phyloP scores from a whole-genome alignment of 2,113 vertebrate genomes.

The Brachyhypopomus occidentalis region DNA sequence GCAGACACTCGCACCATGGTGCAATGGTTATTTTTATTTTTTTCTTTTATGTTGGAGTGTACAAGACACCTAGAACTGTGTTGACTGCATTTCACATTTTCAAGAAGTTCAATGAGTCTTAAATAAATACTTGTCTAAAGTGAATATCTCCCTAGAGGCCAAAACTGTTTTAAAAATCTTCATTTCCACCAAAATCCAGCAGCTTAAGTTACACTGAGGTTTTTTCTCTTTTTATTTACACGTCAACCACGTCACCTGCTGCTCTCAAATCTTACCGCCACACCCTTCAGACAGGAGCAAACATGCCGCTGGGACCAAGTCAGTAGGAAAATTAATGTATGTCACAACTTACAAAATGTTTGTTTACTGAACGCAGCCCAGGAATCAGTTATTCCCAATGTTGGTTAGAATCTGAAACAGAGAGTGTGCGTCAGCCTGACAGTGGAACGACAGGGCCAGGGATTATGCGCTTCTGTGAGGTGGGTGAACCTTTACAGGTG shows the following conservation, averaged over 20 bases:
- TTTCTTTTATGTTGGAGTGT: not conserved
- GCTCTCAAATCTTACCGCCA: not conserved
- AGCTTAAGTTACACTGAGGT: not conserved
- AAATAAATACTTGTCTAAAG: not conserved
- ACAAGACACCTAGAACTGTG: not conserved
- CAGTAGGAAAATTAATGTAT: conserved; percentile 1
- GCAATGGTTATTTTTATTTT: not conserved
- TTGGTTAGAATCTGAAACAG: not conserved
- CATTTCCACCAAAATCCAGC: not conserved
- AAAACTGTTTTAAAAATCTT: conserved; percentile 9
- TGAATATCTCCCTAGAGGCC: not conserved
- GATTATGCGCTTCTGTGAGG: not conserved
- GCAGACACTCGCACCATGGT: not conserved
- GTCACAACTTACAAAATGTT: not conserved
- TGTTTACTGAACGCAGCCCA: not conserved
- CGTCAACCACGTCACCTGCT: conserved; percentile 1
- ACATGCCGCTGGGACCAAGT: conserved; percentile 22
- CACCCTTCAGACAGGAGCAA: conserved; percentile 25
- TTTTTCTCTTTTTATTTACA: not conserved
- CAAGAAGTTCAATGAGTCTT: not conserved
- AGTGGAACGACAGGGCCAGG: not conserved
- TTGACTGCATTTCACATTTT: not conserved
- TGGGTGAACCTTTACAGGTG: not conserved
- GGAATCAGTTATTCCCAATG: not conserved
- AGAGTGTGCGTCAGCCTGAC: not conserved